These are phyloP conservation scores for Diglossa brunneiventris DNA, from an alignment of 2,113 vertebrate species.

Conservation along the genomic window DNA sequence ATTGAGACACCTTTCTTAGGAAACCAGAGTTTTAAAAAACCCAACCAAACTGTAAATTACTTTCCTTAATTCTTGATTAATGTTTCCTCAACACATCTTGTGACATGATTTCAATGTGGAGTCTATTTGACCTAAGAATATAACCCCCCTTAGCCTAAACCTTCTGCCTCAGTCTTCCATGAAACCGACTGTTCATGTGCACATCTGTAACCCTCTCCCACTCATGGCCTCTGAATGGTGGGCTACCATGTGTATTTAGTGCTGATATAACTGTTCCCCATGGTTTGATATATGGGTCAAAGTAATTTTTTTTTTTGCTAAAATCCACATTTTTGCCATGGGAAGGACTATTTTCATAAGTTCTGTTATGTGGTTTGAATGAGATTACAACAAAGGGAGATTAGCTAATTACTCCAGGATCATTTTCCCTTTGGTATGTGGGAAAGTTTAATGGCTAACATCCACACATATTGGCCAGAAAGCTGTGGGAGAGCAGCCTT, in stretches of 20 bases:
- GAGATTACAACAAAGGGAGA: conserved; percentile 3
- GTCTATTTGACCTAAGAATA: background rate
- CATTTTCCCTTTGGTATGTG: background rate
- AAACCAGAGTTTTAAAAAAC: background rate
- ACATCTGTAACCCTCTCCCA: background rate
- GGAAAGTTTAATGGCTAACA: background rate
- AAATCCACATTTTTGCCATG: background rate
- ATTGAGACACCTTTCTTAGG: background rate
- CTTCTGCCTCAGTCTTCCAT: background rate
- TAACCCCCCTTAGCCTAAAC: background rate
- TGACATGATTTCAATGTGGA: background rate
- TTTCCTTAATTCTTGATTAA: background rate
- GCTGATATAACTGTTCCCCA: conserved; percentile 1
- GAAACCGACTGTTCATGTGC: background rate
- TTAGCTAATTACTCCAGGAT: conserved; percentile 32
- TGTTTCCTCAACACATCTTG: background rate
- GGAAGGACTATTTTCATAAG: conserved; percentile 13
- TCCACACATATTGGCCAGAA: background rate
- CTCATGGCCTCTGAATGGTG: background rate
- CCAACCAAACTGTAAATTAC: background rate
- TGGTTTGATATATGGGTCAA: background rate
- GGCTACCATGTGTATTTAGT: background rate
- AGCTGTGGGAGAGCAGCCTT: background rate
- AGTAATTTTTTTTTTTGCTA: background rate
- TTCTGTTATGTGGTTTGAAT: background rate